A percentile compares a stretch with the other conserved stretches of the same genome.
These are phyloP conservation scores for Athalia circularis DNA, from an alignment of 2,888 invertebrate species.

Conservation along the genomic window DNA sequence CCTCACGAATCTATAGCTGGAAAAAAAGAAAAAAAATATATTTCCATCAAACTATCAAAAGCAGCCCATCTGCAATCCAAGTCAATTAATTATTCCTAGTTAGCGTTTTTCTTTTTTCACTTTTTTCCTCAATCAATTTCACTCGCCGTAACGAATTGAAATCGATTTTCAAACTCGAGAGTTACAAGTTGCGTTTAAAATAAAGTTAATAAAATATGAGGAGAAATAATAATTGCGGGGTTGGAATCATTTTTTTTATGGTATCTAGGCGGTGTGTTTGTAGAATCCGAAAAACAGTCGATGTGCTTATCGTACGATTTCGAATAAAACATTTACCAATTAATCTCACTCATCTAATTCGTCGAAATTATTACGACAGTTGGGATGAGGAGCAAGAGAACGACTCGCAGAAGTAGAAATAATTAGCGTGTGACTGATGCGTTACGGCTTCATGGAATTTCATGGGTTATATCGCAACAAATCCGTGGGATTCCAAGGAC, in stretches of 20 bases:
- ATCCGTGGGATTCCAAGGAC: constrained; percentile 51
- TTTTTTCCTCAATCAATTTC: no score
- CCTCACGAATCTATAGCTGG: no score
- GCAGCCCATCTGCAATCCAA: no score
- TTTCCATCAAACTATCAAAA: neutral
- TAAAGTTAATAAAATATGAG: no score
- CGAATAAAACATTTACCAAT: constrained; percentile 16
- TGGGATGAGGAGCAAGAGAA: neutral
- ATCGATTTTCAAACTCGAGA: no score
- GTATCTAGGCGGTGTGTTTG: no score
- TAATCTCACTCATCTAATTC: constrained; percentile 42
- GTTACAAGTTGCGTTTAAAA: no score
- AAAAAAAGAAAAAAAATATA: neutral
- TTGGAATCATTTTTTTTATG: no score
- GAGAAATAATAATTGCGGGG: no score
- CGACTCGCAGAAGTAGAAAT: constrained; percentile 54
- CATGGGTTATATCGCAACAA: constrained; percentile 52
- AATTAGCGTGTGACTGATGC: constrained; percentile 59
- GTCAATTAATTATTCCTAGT: no score
- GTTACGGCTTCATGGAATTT: constrained; percentile 46
- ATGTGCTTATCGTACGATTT: neutral
- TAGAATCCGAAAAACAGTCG: neutral
- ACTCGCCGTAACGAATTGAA: no score
- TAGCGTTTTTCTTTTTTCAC: no score
- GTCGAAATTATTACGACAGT: neutral